Evolutionary conservation across 2,113 vertebrate genomes (phyloP).

Genomic region (Limnothrissa miodon): DNA sequence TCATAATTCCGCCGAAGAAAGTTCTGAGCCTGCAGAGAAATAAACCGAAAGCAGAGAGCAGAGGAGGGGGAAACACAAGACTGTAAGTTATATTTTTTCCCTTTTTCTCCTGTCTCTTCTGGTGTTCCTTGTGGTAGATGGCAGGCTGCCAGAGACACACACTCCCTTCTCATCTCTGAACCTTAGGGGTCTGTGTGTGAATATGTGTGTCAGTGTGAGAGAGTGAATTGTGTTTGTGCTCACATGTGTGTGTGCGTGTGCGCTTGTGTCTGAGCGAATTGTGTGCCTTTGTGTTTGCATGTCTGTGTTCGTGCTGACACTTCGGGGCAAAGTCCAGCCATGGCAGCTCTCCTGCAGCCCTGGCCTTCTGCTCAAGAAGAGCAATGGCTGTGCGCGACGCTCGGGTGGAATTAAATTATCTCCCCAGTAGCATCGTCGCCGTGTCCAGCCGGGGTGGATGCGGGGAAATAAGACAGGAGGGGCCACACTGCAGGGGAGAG

Average conservation of each 20-base stretch:
- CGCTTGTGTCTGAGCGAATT: not conserved
- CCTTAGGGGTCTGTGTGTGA: not conserved
- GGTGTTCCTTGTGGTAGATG: constrained; percentile 4
- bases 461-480: constrained; percentile 11
- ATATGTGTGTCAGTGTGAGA: not conserved
- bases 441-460: not conserved
- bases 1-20: not conserved
- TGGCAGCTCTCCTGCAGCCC: constrained; percentile 55
- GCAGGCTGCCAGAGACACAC: not conserved
- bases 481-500: constrained; percentile 5
- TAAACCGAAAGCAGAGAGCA: not conserved
- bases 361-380: constrained; percentile 56
- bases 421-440: constrained; percentile 45
- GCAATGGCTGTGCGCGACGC: constrained; percentile 51
- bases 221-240: not conserved
- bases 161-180: not conserved
- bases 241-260: not conserved
- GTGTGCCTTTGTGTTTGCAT: not conserved
- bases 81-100: not conserved
- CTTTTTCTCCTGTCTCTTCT: not conserved
- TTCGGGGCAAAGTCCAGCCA: constrained; percentile 60
- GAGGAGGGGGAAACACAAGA: not conserved
- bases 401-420: constrained; percentile 33
- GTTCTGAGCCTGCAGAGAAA: constrained; percentile 9
- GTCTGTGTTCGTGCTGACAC: constrained; percentile 49